Evolutionary conservation across 2,888 invertebrate genomes (phyloP).

Genomic region (Pyrochroa serraticornis): DNA sequence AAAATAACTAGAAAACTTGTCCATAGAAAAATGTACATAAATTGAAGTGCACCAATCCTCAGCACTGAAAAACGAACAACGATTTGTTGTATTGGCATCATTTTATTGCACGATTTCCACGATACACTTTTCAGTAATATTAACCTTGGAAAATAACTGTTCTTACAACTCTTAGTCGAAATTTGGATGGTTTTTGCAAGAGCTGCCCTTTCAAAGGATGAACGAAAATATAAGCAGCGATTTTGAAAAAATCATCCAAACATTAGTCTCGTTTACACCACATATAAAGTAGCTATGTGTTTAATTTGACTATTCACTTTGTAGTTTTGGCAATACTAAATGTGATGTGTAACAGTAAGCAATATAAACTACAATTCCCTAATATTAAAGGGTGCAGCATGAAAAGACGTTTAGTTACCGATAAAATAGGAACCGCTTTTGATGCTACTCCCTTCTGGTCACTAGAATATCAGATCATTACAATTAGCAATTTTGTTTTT

Average conservation of each 20-base stretch:
- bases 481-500: conserved; percentile 5
- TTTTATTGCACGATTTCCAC: conserved; percentile 56
- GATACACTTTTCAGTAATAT: conserved; percentile 46
- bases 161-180: conserved; percentile 48
- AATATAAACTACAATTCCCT: neutral
- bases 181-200: conserved; percentile 29
- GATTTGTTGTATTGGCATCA: conserved; percentile 46
- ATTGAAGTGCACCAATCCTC: conserved; percentile 59
- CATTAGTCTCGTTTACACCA: conserved; percentile 23
- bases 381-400: conserved; percentile 4
- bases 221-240: neutral
- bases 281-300: conserved; percentile 18
- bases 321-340: conserved; percentile 25
- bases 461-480: neutral
- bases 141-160: conserved; percentile 61
- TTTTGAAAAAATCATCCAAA: conserved; percentile 33
- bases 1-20: conserved; percentile 45
- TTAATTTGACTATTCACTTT: conserved; percentile 24
- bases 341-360: conserved; percentile 12
- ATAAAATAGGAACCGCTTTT: conserved; percentile 5
- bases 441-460: conserved; percentile 12
- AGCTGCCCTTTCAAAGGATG: neutral
- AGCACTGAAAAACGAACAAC: conserved; percentile 55
- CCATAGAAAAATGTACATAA: conserved; percentile 57
- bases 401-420: neutral